Evolutionary conservation across 2,797 vertebrate genomes (phyloP).

Genomic region (Choloepus didactylus): DNA sequence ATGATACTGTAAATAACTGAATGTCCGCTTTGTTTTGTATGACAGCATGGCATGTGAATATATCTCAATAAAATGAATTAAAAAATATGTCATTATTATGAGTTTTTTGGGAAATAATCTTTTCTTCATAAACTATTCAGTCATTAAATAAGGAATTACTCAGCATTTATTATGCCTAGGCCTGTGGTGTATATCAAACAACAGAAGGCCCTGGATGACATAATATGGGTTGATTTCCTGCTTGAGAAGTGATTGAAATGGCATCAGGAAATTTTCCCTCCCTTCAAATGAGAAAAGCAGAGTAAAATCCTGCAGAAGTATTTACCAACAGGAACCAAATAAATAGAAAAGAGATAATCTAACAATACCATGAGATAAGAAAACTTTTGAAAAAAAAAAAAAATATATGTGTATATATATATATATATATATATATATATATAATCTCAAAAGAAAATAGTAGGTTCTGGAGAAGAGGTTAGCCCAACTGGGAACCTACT

Average conservation of each 20-base stretch:
- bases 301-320: not conserved
- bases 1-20: too few relatives aligned
- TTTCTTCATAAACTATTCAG: not conserved
- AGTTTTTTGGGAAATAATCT: conserved; percentile 6
- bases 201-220: not conserved
- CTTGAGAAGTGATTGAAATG: not conserved
- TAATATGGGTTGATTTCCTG: not conserved
- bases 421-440: too few relatives aligned
- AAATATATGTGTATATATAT: too few relatives aligned
- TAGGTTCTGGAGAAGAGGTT: not conserved
- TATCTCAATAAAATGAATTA: too few relatives aligned
- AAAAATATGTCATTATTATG: not conserved
- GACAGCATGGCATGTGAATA: too few relatives aligned
- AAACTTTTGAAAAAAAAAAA: not conserved
- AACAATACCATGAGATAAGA: not conserved
- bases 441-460: not conserved
- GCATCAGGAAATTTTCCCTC: not conserved
- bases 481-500: not conserved
- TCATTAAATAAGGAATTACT: not conserved
- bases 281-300: not conserved
- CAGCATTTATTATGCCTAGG: not conserved
- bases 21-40: too few relatives aligned
- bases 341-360: not conserved
- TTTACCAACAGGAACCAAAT: not conserved
- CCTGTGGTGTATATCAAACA: not conserved